These are phyloP conservation scores for Protonibea diacanthus DNA, from an alignment of 2,797 vertebrate species.

Conservation along the genomic window DNA sequence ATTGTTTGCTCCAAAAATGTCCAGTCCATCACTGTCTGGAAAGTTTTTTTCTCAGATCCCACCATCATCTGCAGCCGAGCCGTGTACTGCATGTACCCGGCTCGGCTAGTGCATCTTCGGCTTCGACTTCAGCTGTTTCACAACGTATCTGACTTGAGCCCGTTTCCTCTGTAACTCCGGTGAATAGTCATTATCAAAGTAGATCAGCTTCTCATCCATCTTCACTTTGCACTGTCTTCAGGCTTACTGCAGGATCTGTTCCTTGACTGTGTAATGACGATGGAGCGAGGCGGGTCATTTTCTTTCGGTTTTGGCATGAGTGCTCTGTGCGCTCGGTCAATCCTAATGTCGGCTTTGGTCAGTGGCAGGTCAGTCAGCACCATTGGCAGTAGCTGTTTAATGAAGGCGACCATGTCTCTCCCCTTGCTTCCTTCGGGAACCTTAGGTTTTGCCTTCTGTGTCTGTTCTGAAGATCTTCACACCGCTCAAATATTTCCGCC, in stretches of 20 bases:
- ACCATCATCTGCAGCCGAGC: too few species aligned
- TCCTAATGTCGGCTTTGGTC: background rate
- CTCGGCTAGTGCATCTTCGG: too few species aligned
- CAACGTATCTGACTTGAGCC: too few species aligned
- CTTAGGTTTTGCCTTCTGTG: background rate
- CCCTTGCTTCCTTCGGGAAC: slow-evolving; percentile 23
- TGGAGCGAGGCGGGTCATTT: slow-evolving; percentile 10
- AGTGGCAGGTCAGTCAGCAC: slow-evolving; percentile 7
- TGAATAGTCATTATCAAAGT: too few species aligned
- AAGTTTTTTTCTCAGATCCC: too few species aligned
- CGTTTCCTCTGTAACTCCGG: too few species aligned
- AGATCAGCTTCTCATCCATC: too few species aligned
- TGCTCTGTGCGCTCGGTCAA: background rate
- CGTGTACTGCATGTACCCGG: too few species aligned
- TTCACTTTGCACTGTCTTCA: slow-evolving; percentile 5
- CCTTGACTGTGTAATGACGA: slow-evolving; percentile 17
- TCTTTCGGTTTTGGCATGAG: slow-evolving; percentile 9
- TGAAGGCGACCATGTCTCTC: background rate
- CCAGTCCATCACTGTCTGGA: slow-evolving; percentile 23
- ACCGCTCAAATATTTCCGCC: background rate
- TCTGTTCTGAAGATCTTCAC: slow-evolving; percentile 20
- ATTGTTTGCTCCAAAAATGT: slow-evolving; percentile 12
- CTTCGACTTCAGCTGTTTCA: too few species aligned
- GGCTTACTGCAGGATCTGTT: slow-evolving; percentile 9
- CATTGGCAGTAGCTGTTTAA: slow-evolving; percentile 11